These are phyloP conservation scores for Megastigmus dorsalis DNA, from an alignment of 2,888 invertebrate species.

Conservation along the genomic window DNA sequence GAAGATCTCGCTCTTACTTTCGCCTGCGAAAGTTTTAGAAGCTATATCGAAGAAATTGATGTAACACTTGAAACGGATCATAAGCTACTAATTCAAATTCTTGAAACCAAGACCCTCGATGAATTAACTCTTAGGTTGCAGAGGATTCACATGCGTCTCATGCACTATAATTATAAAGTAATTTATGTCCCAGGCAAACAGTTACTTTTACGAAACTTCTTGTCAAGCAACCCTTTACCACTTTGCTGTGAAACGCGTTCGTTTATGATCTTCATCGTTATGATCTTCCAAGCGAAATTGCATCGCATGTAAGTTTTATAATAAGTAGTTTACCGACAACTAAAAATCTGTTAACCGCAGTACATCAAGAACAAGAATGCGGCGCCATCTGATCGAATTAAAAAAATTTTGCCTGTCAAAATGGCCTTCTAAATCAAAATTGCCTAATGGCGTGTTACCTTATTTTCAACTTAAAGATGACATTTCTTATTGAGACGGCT, in stretches of 20 bases:
- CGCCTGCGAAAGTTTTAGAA: constrained; percentile 65
- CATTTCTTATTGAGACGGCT: constrained; percentile 52
- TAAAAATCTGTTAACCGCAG: too few species aligned
- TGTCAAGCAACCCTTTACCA: constrained; percentile 59
- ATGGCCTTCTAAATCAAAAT: constrained; percentile 51
- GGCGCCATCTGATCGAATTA: too few species aligned
- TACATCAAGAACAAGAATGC: too few species aligned
- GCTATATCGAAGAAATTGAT: constrained; percentile 63
- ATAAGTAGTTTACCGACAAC: too few species aligned
- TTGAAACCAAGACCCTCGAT: constrained; percentile 64
- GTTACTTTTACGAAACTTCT: constrained; percentile 60
- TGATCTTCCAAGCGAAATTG: too few species aligned
- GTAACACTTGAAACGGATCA: constrained; percentile 69
- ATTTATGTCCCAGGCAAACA: constrained; percentile 62
- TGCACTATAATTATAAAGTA: constrained; percentile 60
- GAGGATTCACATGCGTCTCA: constrained; percentile 62
- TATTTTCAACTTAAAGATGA: constrained; percentile 52
- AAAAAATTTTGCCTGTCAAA: constrained; percentile 43
- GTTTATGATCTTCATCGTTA: too few species aligned
- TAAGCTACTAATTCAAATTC: constrained; percentile 64
- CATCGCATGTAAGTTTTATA: too few species aligned
- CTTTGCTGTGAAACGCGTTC: too few species aligned
- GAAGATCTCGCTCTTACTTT: constrained; percentile 67
- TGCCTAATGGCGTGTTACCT: constrained; percentile 33
- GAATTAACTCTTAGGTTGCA: constrained; percentile 67